Conservation (phyloP, 1,140 invertebrate genomes). For the Drosophila micromelanica region DNA sequence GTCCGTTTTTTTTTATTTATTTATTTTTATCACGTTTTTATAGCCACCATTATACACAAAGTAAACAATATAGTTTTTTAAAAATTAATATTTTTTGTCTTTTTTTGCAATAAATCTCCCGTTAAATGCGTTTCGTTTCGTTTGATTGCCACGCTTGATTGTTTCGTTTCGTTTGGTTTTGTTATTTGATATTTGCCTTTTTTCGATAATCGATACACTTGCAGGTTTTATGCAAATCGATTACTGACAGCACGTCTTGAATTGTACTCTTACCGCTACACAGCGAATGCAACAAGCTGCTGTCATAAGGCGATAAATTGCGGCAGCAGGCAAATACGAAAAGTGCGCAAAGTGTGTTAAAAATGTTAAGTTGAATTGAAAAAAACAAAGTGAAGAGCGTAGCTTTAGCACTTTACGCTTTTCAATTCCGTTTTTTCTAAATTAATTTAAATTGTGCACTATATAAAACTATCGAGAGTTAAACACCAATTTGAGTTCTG, state of each 20-base stretch:
- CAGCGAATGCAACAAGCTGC: conserved; percentile 27
- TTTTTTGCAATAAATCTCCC: conserved; percentile 27
- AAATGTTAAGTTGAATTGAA: not conserved
- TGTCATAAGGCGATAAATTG: not conserved
- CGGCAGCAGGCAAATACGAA: not conserved
- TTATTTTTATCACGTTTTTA: conserved; percentile 18
- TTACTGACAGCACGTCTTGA: conserved; percentile 9
- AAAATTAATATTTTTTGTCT: not conserved
- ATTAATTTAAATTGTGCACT: not conserved
- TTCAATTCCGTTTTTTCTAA: too few relatives aligned
- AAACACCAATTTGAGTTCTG: not conserved
- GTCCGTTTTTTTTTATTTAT: conserved; percentile 13
- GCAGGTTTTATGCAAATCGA: conserved; percentile 24
- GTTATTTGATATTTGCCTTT: conserved; percentile 41
- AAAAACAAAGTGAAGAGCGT: not conserved
- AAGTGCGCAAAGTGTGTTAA: not conserved
- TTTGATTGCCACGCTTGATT: conserved; percentile 67
- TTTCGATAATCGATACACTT: conserved; percentile 39
- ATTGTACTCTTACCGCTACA: conserved; percentile 12
- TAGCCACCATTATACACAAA: conserved; percentile 4
- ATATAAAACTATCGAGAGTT: not conserved
- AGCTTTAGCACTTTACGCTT: not conserved
- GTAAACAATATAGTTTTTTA: not conserved
- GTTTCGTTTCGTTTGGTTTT: conserved; percentile 48
- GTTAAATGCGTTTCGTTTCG: conserved; percentile 61